Evolutionary conservation across 2,113 vertebrate species (phyloP), one percentile per base, ranked within the genome.

Genomic region (Lycaon pictus): DNA sequence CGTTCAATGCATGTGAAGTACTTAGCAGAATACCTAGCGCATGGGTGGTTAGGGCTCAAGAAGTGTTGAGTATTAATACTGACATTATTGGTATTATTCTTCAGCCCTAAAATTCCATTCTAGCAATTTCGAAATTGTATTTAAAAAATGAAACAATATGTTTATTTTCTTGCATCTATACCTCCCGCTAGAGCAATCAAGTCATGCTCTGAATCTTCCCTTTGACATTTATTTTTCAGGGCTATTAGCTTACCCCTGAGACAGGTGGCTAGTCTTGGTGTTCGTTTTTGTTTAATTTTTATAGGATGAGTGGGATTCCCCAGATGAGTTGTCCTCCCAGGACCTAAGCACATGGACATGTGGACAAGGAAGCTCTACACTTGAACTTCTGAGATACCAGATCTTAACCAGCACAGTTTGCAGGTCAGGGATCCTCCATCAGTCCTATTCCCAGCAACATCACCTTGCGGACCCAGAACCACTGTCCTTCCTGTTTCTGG

Each of bases 201-300:
- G 25, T 88, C 32, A 37, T 67, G 65, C 35, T 48, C 37, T 82
- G 17, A 12, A 69, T 72, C 5, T 89, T 82, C 56, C 27, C 29
- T 87, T 96, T 55, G 37, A 16, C 27, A 56, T 60, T 94, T 94
- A 83, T 43, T 95, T 89, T 94, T 74, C 29, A 90, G 17, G 27
- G 1, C 0, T 11, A 37, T 82, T 37, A 89, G 10, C 16, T 90
- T 62, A 88, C 17, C 25, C 11, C 58, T 62, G 63, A 29, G 63
- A 69, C 19, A 32, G 29, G 48, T 72, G 48, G 5, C n/a, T 82
- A 67, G 9, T 48, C 22, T 65, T 48, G 7, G 8, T 89, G 29
- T 88, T 55, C 81, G 3, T 53, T 88, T 96, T 96, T 92, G 16
- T 60, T 96, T 76, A 74, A 82, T 35, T 83, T 95, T 72, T 67